These are phyloP conservation scores for Carposina sasakii DNA, from an alignment of 1,140 invertebrate species.

Conservation along the genomic window DNA sequence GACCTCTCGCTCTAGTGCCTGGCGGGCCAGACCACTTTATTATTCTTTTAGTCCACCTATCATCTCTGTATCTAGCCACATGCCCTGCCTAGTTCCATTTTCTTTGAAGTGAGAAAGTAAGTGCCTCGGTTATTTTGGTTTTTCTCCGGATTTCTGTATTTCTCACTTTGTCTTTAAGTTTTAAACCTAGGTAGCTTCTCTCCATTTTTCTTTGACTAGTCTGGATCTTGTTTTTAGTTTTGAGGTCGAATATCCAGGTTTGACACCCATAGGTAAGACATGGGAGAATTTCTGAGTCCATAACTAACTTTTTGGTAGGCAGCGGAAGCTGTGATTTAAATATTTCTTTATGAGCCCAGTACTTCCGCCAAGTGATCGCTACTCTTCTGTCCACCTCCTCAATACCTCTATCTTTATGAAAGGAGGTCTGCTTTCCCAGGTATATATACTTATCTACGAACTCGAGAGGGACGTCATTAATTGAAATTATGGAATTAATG, in stretches of 20 bases:
- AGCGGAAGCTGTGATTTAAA: constrained; percentile 5
- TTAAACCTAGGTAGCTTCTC: no score
- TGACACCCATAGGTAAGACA: constrained; percentile 10
- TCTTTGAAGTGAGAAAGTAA: no score
- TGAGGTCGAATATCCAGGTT: constrained; percentile 20
- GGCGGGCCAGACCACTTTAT: no score
- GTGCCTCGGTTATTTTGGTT: no score
- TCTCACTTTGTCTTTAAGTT: no score
- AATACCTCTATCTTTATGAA: not conserved
- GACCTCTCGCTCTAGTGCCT: no score
- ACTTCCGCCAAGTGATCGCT: constrained; percentile 7
- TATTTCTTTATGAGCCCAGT: constrained; percentile 11
- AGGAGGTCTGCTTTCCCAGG: constrained; percentile 6
- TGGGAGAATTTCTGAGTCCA: constrained; percentile 4
- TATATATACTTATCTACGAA: constrained; percentile 5
- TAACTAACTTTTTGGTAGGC: constrained; percentile 3
- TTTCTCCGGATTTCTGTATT: no score
- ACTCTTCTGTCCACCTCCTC: constrained; percentile 8
- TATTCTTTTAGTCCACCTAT: no score
- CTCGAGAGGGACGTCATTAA: not conserved
- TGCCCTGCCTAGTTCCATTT: no score
- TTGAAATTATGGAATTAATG: not conserved
- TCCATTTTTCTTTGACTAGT: no score
- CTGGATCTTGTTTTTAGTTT: constrained; percentile 16
- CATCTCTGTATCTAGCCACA: no score